A percentile compares a stretch with the other conserved stretches of the same genome.
These are phyloP conservation scores for Aselliscus stoliczkanus DNA, from an alignment of 2,797 vertebrate genomes.

Conservation along the genomic window DNA sequence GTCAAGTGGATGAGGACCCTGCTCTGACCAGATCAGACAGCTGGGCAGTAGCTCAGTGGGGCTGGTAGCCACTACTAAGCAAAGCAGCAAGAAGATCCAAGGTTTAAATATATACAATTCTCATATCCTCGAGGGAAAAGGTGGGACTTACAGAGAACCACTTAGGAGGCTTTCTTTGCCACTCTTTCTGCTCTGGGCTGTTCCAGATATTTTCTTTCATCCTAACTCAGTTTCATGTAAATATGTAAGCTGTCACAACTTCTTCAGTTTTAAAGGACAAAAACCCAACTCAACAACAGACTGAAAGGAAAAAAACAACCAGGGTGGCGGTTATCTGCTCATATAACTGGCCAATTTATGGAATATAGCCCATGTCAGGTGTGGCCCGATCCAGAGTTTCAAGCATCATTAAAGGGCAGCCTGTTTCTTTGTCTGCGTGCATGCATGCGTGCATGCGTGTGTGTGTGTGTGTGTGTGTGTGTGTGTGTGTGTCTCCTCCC, in stretches of 20 bases:
- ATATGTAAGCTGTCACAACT: not conserved
- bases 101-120: not conserved
- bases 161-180: not conserved
- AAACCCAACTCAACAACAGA: not conserved
- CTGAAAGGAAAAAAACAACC: not conserved
- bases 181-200: not conserved
- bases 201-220: not conserved
- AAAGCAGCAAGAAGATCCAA: not conserved
- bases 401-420: not conserved
- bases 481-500: not conserved
- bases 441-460: not conserved
- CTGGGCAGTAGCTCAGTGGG: not conserved
- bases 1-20: not conserved
- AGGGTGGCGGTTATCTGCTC: not conserved
- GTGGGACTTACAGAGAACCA: not conserved
- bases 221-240: constrained; percentile 5
- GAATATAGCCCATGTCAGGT: not conserved
- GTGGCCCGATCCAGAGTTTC: not conserved
- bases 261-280: not conserved
- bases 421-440: not conserved
- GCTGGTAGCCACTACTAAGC: not conserved
- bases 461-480: not conserved
- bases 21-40: not conserved
- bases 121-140: not conserved
- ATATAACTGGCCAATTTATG: not conserved